These are phyloP conservation scores for Aplocera efformata DNA, from an alignment of 2,888 invertebrate genomes.

Conservation along the genomic window DNA sequence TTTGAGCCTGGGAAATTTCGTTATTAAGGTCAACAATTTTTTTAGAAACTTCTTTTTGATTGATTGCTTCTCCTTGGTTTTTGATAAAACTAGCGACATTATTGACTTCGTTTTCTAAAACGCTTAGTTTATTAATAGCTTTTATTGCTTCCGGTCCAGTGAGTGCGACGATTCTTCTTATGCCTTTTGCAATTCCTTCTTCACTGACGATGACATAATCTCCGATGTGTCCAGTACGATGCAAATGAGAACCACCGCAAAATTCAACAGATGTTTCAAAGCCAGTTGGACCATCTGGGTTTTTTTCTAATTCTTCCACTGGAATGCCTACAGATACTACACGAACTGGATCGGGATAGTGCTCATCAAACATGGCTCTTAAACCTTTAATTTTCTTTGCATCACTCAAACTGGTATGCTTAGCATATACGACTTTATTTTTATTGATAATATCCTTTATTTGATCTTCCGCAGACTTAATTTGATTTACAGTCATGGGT, in stretches of 20 bases:
- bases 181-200: slow-evolving; percentile 99
- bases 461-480: slow-evolving; percentile 90
- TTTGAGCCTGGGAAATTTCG: slow-evolving; percentile 93
- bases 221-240: slow-evolving; percentile 95
- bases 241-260: slow-evolving; percentile 98
- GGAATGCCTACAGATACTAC: slow-evolving; percentile 97
- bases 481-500: slow-evolving; percentile 93
- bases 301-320: slow-evolving; percentile 91
- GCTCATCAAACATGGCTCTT: slow-evolving; percentile 99
- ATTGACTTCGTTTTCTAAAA: slow-evolving; percentile 87
- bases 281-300: slow-evolving; percentile 90
- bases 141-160: slow-evolving; percentile 97
- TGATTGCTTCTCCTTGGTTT: slow-evolving; percentile 74
- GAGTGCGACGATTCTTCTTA: slow-evolving; percentile 96
- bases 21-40: slow-evolving; percentile 90
- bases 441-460: slow-evolving; percentile 88
- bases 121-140: slow-evolving; percentile 89
- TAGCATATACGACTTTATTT: slow-evolving; percentile 92
- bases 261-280: slow-evolving; percentile 97
- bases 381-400: slow-evolving; percentile 96
- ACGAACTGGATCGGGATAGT: slow-evolving; percentile 97
- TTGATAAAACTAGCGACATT: slow-evolving; percentile 80
- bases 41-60: slow-evolving; percentile 84
- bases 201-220: slow-evolving; percentile 97
- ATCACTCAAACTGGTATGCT: slow-evolving; percentile 88